These are phyloP conservation scores for Drosophila erecta DNA, from an alignment of 1,140 invertebrate species.

Conservation along the genomic window DNA sequence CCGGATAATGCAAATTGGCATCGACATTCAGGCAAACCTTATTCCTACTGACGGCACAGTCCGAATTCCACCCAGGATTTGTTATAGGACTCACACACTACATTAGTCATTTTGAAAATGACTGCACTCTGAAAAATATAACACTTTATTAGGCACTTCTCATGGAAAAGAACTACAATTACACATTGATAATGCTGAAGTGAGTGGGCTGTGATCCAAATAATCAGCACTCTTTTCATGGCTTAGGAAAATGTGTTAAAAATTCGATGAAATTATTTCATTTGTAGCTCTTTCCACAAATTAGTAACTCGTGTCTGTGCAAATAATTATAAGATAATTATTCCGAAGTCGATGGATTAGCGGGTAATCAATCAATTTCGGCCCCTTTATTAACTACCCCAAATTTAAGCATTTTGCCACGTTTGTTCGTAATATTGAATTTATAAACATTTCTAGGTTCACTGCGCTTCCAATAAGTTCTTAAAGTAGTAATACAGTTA, in stretches of 20 bases:
- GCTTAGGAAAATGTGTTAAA: background rate
- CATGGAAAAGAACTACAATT: background rate
- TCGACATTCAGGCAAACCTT: slow-evolving; percentile 45
- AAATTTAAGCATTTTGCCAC: background rate
- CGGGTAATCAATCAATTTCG: slow-evolving; percentile 30
- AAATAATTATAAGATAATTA: slow-evolving; percentile 12
- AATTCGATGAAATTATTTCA: no score
- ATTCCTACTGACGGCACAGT: slow-evolving; percentile 42
- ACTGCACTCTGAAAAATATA: slow-evolving; percentile 20
- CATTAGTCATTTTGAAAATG: slow-evolving; percentile 57
- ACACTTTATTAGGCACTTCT: background rate
- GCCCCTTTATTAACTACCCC: slow-evolving; percentile 6
- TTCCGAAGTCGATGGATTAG: slow-evolving; percentile 11
- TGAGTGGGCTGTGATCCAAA: slow-evolving; percentile 14
- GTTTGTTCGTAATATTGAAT: background rate
- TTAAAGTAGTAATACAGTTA: background rate
- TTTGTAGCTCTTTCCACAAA: slow-evolving; percentile 1
- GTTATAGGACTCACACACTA: slow-evolving; percentile 54
- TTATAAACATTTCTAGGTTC: background rate
- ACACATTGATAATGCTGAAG: slow-evolving; percentile 11
- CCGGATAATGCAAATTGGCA: slow-evolving; percentile 40
- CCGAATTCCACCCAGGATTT: slow-evolving; percentile 52
- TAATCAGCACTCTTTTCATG: slow-evolving; percentile 14
- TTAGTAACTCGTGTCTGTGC: slow-evolving; percentile 5
- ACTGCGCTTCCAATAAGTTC: background rate